Evolutionary conservation across 2,888 invertebrate genomes (phyloP).

Genomic region (Melinaea marsaeus): DNA sequence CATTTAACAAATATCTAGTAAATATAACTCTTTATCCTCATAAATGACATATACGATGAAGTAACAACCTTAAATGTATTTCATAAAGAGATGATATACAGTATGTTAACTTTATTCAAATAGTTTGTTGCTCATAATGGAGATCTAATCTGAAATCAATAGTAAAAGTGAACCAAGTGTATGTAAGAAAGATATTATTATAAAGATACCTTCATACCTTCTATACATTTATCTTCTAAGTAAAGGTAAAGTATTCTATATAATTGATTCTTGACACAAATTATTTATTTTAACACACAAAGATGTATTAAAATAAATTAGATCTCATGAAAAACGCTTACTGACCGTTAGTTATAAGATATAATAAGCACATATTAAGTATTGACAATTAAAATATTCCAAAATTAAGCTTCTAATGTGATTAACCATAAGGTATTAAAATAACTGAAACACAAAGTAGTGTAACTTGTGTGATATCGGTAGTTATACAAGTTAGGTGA

Average conservation of each 20-base stretch:
- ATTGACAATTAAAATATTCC: too few relatives aligned
- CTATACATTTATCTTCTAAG: too few relatives aligned
- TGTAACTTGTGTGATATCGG: slow-evolving; percentile 27
- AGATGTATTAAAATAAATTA: too few relatives aligned
- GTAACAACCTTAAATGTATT: neutral
- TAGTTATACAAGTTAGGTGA: slow-evolving; percentile 29
- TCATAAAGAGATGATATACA: neutral
- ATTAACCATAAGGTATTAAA: slow-evolving; percentile 15
- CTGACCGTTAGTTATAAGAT: too few relatives aligned
- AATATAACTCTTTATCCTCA: neutral
- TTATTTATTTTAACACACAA: too few relatives aligned
- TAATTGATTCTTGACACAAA: too few relatives aligned
- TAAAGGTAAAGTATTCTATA: too few relatives aligned
- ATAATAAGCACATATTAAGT: too few relatives aligned
- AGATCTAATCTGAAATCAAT: neutral
- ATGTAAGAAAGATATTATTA: neutral
- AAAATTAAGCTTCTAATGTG: too few relatives aligned
- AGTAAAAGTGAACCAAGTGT: neutral
- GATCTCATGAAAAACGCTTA: too few relatives aligned
- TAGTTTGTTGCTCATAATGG: neutral
- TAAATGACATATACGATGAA: neutral
- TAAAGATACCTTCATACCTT: neutral
- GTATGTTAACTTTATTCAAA: neutral
- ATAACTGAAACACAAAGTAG: slow-evolving; percentile 11
- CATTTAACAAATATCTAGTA: neutral